Conservation (phyloP, 2,797 vertebrate genomes). For the Denticeps clupeoides region DNA sequence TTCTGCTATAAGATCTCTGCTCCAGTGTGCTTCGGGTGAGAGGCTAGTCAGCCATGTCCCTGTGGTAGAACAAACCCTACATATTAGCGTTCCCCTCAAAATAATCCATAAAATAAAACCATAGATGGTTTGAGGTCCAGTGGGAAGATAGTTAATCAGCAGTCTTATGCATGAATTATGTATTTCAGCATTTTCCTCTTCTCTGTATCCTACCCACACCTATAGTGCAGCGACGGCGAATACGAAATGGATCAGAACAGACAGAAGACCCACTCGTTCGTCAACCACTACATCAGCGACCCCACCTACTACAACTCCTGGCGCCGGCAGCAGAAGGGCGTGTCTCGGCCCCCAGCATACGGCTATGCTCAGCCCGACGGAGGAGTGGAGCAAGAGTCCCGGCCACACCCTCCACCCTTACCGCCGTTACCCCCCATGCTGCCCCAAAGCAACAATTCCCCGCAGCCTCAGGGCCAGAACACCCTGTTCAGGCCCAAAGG, state of each 20-base stretch:
- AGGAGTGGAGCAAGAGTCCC: constrained; percentile 64
- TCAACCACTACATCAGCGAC: constrained; percentile 99
- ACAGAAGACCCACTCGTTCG: constrained; percentile 94
- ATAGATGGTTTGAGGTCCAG: neutral
- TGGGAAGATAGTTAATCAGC: no score
- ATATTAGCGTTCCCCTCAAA: no score
- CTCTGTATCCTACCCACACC: neutral
- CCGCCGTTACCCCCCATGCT: constrained; percentile 59
- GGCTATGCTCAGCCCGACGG: constrained; percentile 84
- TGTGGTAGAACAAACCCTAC: no score
- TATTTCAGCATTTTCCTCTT: neutral
- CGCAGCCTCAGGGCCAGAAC: constrained; percentile 69
- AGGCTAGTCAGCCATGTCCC: constrained; percentile 5
- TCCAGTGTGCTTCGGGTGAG: constrained; percentile 39
- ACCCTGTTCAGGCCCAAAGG: constrained; percentile 86
- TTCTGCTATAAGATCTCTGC: constrained; percentile 35
- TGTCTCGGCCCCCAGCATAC: constrained; percentile 80
- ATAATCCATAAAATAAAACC: no score
- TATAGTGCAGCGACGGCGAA: constrained; percentile 90
- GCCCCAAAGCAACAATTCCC: constrained; percentile 52
- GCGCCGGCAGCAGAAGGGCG: constrained; percentile 90
- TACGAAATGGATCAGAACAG: constrained; percentile 81
- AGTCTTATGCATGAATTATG: no score
- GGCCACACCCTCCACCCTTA: constrained; percentile 56
- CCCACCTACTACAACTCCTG: constrained; percentile 97